Evolutionary conservation across 2,888 invertebrate species (phyloP).

Genomic region (Dryobotodes eremita): DNA sequence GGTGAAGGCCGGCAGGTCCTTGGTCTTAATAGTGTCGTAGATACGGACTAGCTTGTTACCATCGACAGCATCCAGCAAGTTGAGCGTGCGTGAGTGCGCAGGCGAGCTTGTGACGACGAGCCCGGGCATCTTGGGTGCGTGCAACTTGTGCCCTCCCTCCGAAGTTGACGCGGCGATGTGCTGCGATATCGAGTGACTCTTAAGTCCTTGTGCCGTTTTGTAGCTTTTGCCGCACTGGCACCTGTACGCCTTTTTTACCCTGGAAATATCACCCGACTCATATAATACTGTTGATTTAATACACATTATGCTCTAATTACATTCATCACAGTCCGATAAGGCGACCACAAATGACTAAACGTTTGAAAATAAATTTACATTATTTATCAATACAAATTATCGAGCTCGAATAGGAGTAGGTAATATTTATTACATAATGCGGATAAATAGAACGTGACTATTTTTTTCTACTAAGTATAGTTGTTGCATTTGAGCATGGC

Average conservation of each 20-base stretch:
- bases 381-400: conserved; percentile 17
- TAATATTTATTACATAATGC: conserved; percentile 19
- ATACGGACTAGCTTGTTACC: conserved; percentile 85
- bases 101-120: conserved; percentile 86
- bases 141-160: conserved; percentile 63
- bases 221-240: conserved; percentile 97
- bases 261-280: conserved; percentile 77
- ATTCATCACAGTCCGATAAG: conserved; percentile 35
- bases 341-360: conserved; percentile 30
- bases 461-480: neutral
- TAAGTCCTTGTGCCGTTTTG: conserved; percentile 95
- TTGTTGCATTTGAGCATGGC: neutral
- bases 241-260: conserved; percentile 95
- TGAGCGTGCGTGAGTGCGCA: conserved; percentile 73
- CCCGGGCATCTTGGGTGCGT: conserved; percentile 77
- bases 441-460: conserved; percentile 12
- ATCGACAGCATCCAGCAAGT: conserved; percentile 77
- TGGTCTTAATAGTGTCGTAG: conserved; percentile 84
- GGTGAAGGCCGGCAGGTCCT: conserved; percentile 83
- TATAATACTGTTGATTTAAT: conserved; percentile 28
- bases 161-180: conserved; percentile 74
- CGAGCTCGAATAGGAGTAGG: neutral
- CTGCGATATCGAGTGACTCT: conserved; percentile 91
- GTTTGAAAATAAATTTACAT: conserved; percentile 26
- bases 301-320: conserved; percentile 40